Evolutionary conservation across 2,888 invertebrate species (phyloP).

Genomic region (Mamestra brassicae): DNA sequence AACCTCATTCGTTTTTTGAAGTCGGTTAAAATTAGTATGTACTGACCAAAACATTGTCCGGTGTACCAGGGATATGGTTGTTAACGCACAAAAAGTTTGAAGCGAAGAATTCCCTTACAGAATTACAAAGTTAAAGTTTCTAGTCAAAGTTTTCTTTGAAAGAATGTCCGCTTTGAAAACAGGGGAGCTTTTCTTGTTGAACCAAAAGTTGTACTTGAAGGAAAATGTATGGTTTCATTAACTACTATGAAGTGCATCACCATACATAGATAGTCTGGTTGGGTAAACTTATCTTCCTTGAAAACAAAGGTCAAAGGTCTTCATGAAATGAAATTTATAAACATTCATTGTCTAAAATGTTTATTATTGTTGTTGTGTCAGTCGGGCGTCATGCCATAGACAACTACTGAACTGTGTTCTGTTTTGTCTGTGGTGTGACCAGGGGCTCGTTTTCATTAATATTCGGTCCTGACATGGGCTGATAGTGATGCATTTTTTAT

Average conservation of each 20-base stretch:
- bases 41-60: not conserved
- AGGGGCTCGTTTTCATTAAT: too few species aligned
- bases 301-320: not conserved
- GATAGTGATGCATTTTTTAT: too few species aligned
- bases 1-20: too few species aligned
- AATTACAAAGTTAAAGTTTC: constrained; percentile 35
- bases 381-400: too few species aligned
- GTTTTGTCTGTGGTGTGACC: too few species aligned
- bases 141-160: constrained; percentile 37
- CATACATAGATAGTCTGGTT: not conserved
- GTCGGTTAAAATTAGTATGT: too few species aligned
- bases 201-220: constrained; percentile 18
- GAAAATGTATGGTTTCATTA: constrained; percentile 20
- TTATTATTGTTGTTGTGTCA: too few species aligned
- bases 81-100: constrained; percentile 13
- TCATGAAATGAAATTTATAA: not conserved
- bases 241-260: not conserved
- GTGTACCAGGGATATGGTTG: not conserved
- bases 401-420: too few species aligned
- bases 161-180: constrained; percentile 32
- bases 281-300: not conserved
- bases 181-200: constrained; percentile 4
- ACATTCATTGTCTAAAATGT: rapidly evolving
- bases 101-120: constrained; percentile 13
- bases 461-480: too few species aligned